phyloP scores from a whole-genome alignment of 2,797 vertebrate genomes.

The Momotus momota region DNA sequence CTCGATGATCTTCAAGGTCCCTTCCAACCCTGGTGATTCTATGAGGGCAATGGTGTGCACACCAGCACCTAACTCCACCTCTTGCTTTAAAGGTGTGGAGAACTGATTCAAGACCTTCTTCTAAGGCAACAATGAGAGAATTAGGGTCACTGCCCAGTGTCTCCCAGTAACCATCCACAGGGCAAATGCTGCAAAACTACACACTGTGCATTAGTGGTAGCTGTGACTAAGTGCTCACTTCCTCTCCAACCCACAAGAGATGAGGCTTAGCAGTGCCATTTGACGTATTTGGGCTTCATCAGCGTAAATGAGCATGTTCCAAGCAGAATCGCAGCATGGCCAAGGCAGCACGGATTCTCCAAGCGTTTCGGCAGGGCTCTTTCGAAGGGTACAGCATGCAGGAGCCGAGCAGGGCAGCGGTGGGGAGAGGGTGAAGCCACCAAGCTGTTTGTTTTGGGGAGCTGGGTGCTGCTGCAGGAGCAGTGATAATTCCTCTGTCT shows the following conservation, averaged over 20 bases:
- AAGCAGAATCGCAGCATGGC: neutral
- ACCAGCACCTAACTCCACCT: neutral
- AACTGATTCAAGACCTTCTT: neutral
- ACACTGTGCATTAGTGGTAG: neutral
- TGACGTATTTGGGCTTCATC: neutral
- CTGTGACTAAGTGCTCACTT: neutral
- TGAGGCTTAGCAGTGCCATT: neutral
- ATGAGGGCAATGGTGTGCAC: no score
- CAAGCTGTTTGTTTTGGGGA: neutral
- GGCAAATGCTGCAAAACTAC: neutral
- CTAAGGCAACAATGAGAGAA: neutral
- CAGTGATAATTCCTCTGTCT: neutral
- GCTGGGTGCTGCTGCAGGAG: neutral
- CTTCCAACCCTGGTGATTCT: no score
- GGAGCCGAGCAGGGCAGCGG: neutral
- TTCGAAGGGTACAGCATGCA: constrained; percentile 16
- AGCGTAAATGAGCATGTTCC: neutral
- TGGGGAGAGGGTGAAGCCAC: neutral
- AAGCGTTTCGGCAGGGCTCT: neutral
- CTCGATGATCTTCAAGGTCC: no score
- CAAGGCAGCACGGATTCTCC: neutral
- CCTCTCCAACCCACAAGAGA: neutral
- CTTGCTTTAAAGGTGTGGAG: neutral
- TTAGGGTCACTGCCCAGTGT: neutral
- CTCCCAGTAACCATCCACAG: neutral